These are phyloP conservation scores for Anarsia innoxiella DNA, from an alignment of 2,888 invertebrate species.

Conservation along the genomic window DNA sequence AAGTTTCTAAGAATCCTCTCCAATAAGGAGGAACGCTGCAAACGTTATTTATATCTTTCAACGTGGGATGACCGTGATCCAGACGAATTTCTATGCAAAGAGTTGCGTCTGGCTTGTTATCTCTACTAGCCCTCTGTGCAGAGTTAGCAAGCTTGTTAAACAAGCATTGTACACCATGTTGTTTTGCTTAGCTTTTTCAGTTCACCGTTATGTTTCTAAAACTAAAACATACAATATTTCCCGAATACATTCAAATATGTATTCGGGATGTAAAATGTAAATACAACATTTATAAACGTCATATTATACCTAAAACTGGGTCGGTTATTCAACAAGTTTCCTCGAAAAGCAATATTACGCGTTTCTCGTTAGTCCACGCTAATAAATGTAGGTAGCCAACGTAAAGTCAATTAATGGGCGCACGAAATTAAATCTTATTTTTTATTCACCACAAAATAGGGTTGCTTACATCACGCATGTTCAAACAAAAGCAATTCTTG, in stretches of 20 bases:
- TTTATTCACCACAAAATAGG: slow-evolving; percentile 41
- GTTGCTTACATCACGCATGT: slow-evolving; percentile 29
- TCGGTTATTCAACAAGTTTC: no score
- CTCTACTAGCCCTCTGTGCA: slow-evolving; percentile 1
- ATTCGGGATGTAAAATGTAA: no score
- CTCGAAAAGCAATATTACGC: no score
- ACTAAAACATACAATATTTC: no score
- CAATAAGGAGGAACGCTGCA: neutral
- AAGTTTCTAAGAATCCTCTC: neutral
- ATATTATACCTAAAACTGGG: no score
- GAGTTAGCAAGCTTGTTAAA: slow-evolving; percentile 11
- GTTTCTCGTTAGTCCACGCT: slow-evolving; percentile 5
- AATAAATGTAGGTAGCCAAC: slow-evolving; percentile 7
- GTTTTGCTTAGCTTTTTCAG: slow-evolving; percentile 3
- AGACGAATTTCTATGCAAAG: slow-evolving; percentile 11
- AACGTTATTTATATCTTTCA: slow-evolving; percentile 6
- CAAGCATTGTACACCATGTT: slow-evolving; percentile 4
- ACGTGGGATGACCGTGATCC: slow-evolving; percentile 6
- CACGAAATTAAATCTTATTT: slow-evolving; percentile 14
- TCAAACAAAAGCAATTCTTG: slow-evolving; percentile 52
- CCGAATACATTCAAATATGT: no score
- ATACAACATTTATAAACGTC: no score
- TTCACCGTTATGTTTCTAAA: slow-evolving; percentile 3
- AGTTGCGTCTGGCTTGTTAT: slow-evolving; percentile 13
- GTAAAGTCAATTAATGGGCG: slow-evolving; percentile 4